These are phyloP conservation scores for Harpalus rufipes DNA, from an alignment of 2,888 invertebrate species.

Conservation along the genomic window DNA sequence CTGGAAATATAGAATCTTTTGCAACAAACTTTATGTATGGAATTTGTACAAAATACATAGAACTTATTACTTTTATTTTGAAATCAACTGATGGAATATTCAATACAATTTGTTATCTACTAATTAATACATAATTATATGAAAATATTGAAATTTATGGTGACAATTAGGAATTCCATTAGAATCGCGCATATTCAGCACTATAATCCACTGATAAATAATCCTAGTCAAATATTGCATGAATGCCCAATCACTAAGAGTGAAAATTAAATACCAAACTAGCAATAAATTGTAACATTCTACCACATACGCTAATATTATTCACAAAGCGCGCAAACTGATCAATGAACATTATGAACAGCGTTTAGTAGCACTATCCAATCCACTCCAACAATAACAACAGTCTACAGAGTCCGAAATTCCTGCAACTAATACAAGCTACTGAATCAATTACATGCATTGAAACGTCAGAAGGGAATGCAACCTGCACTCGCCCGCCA, in stretches of 20 bases:
- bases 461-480: slow-evolving; percentile 58
- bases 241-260: slow-evolving; percentile 12
- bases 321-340: slow-evolving; percentile 44
- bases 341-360: slow-evolving; percentile 59
- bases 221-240: not conserved
- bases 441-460: slow-evolving; percentile 64
- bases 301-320: slow-evolving; percentile 49
- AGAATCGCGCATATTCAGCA: not conserved
- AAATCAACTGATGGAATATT: too few relatives aligned
- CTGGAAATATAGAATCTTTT: too few relatives aligned
- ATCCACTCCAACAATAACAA: slow-evolving; percentile 52
- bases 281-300: slow-evolving; percentile 37
- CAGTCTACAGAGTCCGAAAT: slow-evolving; percentile 51
- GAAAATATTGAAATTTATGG: not conserved
- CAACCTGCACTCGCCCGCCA: not conserved
- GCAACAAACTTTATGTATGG: too few relatives aligned
- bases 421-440: slow-evolving; percentile 57
- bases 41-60: too few relatives aligned
- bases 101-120: too few relatives aligned
- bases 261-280: slow-evolving; percentile 38
- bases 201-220: slow-evolving; percentile 13
- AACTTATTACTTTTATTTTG: too few relatives aligned
- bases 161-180: not conserved
- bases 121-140: not conserved
- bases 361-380: slow-evolving; percentile 34